Conservation (phyloP, 1,140 invertebrate species). For the Anadara kagoshimensis region DNA sequence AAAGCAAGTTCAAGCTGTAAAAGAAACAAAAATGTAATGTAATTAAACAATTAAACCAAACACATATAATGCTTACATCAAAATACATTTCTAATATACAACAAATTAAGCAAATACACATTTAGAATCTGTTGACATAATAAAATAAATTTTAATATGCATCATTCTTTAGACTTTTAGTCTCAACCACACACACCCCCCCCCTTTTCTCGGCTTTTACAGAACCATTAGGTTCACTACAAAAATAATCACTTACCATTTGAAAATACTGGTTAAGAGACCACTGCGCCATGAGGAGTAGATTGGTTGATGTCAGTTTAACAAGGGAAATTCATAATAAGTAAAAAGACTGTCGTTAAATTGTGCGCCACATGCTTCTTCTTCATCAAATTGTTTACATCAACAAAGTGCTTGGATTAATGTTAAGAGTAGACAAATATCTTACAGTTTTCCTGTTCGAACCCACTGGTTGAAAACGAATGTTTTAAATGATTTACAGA, state of each 20-base stretch:
- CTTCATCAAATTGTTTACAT: neutral
- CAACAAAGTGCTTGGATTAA: neutral
- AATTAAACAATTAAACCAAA: neutral
- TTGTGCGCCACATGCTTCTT: neutral
- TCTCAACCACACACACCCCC: neutral
- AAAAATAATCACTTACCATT: neutral
- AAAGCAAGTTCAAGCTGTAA: constrained; percentile 43
- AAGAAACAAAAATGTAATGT: constrained; percentile 5
- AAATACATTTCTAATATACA: neutral
- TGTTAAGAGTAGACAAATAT: no score
- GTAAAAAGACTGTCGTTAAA: neutral
- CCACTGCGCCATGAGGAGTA: constrained; percentile 6
- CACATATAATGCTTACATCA: neutral
- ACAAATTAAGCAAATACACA: neutral
- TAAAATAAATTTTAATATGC: neutral
- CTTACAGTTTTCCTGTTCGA: neutral
- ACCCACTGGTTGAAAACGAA: neutral
- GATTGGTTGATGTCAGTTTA: neutral
- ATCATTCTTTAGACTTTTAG: neutral
- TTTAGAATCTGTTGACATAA: neutral
- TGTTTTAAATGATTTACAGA: neutral
- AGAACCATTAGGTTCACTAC: neutral
- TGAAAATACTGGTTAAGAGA: constrained; percentile 22
- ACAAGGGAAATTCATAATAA: neutral
- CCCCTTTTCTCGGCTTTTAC: no score